Conservation (phyloP, 2,888 invertebrate genomes). For the Parascotia fuliginaria region DNA sequence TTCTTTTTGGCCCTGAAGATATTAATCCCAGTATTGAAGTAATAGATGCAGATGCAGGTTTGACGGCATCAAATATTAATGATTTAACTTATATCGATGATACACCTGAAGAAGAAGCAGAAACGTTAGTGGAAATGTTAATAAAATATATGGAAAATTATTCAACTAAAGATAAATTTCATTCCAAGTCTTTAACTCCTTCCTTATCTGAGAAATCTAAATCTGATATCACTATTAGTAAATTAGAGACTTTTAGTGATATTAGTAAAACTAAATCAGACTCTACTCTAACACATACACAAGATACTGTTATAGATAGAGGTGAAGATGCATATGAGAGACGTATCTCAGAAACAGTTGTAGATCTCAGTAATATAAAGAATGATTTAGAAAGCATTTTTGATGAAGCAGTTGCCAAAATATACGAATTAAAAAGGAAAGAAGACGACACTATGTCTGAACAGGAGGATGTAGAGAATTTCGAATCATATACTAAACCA, state of each 20-base stretch:
- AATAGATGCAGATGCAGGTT: constrained; percentile 56
- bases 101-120: constrained; percentile 75
- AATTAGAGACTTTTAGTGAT: constrained; percentile 75
- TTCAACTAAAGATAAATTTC: constrained; percentile 59
- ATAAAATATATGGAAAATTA: constrained; percentile 81
- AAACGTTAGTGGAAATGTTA: constrained; percentile 76
- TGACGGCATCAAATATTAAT: constrained; percentile 73
- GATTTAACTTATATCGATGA: constrained; percentile 78
- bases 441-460: constrained; percentile 75
- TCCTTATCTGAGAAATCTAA: constrained; percentile 78
- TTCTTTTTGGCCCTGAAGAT: constrained; percentile 75
- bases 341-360: constrained; percentile 74
- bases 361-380: constrained; percentile 74
- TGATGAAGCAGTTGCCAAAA: constrained; percentile 63
- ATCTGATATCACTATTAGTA: constrained; percentile 78
- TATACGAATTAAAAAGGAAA: constrained; percentile 56
- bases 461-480: constrained; percentile 76
- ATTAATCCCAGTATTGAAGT: constrained; percentile 67
- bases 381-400: constrained; percentile 75
- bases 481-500: constrained; percentile 74
- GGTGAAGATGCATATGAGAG: constrained; percentile 54
- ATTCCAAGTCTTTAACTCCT: constrained; percentile 68
- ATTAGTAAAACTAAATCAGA: constrained; percentile 81
- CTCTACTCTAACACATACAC: constrained; percentile 76
- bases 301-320: constrained; percentile 78